phyloP scores from a whole-genome alignment of 2,797 vertebrate genomes.

The Clangula hyemalis region DNA sequence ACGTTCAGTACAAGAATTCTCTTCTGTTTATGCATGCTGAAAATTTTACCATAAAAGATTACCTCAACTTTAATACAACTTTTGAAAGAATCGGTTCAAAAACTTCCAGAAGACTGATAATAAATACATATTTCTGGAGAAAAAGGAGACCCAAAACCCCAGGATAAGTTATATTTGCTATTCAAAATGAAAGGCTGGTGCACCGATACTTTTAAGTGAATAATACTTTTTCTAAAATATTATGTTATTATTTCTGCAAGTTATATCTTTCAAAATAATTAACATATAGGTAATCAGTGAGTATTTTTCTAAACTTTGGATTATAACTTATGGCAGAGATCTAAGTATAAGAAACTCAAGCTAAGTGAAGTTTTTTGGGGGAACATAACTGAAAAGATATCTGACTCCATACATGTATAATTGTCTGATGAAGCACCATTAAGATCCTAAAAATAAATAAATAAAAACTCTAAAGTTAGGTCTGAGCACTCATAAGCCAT shows the following conservation, averaged over 20 bases:
- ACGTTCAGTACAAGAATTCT: background rate
- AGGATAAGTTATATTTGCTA: background rate
- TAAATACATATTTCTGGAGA: background rate
- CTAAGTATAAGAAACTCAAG: background rate
- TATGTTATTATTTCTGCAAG: background rate
- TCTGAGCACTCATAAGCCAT: background rate
- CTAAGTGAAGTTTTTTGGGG: background rate
- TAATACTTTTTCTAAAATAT: background rate
- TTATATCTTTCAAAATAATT: background rate
- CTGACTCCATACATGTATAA: background rate
- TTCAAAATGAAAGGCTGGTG: background rate
- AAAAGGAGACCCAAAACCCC: background rate
- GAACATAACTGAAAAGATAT: background rate
- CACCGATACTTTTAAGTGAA: background rate
- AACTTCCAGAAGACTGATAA: background rate
- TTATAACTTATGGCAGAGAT: background rate
- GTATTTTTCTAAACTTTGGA: background rate
- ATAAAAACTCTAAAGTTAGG: background rate
- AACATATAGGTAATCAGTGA: background rate
- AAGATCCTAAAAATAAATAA: background rate
- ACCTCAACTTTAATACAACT: background rate
- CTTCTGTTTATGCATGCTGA: background rate
- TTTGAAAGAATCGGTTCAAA: background rate
- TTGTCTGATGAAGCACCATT: background rate
- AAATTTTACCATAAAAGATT: background rate